Evolutionary conservation across 2,797 vertebrate genomes (phyloP), one percentile per base, ranked within the genome.

Genomic region (Chaenodraco wilsoni): DNA sequence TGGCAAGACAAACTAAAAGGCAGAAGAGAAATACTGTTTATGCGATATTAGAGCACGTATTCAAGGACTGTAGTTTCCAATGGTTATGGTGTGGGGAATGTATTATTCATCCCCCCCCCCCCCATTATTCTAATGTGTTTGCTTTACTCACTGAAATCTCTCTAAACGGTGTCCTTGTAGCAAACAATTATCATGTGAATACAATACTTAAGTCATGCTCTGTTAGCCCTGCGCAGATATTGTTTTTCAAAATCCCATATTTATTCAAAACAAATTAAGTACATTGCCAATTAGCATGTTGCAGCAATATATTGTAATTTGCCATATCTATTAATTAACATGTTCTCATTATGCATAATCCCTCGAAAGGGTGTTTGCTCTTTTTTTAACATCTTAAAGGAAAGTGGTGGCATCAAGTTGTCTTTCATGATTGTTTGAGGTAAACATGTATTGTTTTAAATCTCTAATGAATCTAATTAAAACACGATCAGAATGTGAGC

Each of bases 71-170:
- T 51, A 10, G 19, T 43, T 52, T 44, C 23, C 23, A 33, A n/a
- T 15, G 40, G 40, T 56, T 6, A 59, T 7, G 46, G 5, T 3
- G 14, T 59, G 11, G 2, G 31, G 43, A 15, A n/a, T 64, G 19
- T 37, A 46, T 62, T 46, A 48, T 48, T 23, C 40, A 54, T 55
- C 12, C 13, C 58, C 33, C 12, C 19, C 58, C 33, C 33, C 33
- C 33, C 44, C 14, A 13, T 31, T 33, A n/a, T 51, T 61, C 41
- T 13, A 70, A 33, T 54, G 40, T 37, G n/a, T 46, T 59, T 61
- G 11, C 48, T 45, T 33, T 45, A 17, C 45, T 9, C 45, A 33
- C 41, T 45, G 44, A 37, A 55, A 54, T 55, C 41, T 54, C 41
- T 51, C 2, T 9, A 45, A 70, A 27, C 11, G 7, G 14, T 17